Base-by-base conservation (phyloP, 2,113 vertebrate genomes). In the Embiotoca jacksoni region DNA sequence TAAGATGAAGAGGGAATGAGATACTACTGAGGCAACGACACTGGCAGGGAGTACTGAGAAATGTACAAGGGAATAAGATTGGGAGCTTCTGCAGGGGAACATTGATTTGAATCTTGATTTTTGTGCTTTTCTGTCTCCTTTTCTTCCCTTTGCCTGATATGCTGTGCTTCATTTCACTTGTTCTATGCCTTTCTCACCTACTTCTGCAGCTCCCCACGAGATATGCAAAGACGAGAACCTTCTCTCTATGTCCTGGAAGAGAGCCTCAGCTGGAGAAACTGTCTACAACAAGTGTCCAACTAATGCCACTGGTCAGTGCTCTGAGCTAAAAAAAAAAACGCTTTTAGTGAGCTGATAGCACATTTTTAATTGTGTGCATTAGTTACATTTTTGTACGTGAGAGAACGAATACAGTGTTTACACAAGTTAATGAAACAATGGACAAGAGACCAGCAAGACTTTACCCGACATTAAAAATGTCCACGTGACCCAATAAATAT, bases 241-340 rank as follows among this genome's bases (percentile, higher is more conserved):
- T 75, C 94, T 95, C 86, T 78, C 96, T 41, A 96, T 97, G 96
- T 96, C 94, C 0, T 99, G 98, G 98, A 98, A 99, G 91, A 98
- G 96, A 86, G 96, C 97, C 0, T 97, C 98, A 0, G 98, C 96
- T 0, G 98, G 98, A 54, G 98, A 99, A 88, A 96, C 96, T 5
- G 96, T 98, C 91, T 99, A 99, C 93, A 99, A 98, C 93, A 99
- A 99, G 80, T 99, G 98, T 91, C 97, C 98, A 81, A 96, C 97
- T 83, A 98, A 99, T 0, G 96, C 98, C 91, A 98, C 98, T 70
- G 98, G 98, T 99, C 87, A 95, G 93, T 87, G 32, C 23, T 44
- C 33, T 46, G 3, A 31, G 32, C 33, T 33, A 36, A 10, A 15
- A 23, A 10, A 15, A 23, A 52, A 23, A 23, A 23, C 23, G 1